Base-by-base conservation (phyloP, 2,797 vertebrate species). In the Esox masquinongy region DNA sequence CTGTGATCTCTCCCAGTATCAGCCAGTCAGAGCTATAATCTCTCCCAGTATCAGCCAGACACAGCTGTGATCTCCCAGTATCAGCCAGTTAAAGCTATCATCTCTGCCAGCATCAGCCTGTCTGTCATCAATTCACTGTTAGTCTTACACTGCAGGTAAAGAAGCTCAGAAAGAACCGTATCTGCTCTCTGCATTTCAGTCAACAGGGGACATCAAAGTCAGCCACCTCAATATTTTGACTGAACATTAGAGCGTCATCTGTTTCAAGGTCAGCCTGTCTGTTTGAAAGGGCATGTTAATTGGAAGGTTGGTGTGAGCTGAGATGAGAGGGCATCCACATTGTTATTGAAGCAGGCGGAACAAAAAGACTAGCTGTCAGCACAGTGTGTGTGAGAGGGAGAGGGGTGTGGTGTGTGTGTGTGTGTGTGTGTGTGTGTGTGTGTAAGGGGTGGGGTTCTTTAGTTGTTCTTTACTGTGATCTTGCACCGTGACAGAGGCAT, bases 391-490 rank as follows among this genome's bases (percentile, higher is more conserved):
- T 74, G 74, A 1, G 43, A 11, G 43, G 9, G 12, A 11, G 51
- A 84, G 1, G 14, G 63, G 63, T 16, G 34, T 69, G 36, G 22
- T 12, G 12, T 11, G 19, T 39, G n/a, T 68, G 43, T 49, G 68
- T 51, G 43, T 70, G 47, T 51, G 69, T 24, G 16, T 24, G 67
- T 47, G n/a, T 22, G 2, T 12, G 83, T 85, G 88, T 80, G 22
- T 47, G 70, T 31, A 39, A 84, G 85, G 74, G 7, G 3, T 8
- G 34, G 53, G 72, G 84, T 51, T 26, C 26, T 31, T 17, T 29
- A 56, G 49, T 85, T 85, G 86, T 77, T 59, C 75, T 85, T 80
- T 74, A n/a, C 78, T 82, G 76, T 82, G 87, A 88, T 87, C 80
- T 68, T 72, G 73, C 79, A 82, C 81, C 79, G 74, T 86, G 88